Percentiles rank a stretch among this genome's conserved stretches.
phyloP scores from a whole-genome alignment of 2,113 vertebrate genomes.

The Epinephelus moara region DNA sequence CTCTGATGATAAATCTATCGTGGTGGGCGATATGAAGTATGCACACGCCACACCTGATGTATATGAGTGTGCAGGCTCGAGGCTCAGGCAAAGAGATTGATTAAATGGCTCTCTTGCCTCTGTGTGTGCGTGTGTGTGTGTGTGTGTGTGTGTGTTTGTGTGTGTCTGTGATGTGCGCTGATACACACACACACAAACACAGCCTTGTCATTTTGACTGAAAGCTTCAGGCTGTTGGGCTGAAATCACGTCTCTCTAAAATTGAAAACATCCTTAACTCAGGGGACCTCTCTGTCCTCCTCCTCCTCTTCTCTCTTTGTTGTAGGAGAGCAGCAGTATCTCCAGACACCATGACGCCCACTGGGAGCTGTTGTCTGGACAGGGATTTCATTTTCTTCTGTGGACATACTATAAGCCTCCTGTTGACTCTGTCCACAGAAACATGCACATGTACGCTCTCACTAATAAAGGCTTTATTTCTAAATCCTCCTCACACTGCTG shows the following conservation, averaged over 20 bases:
- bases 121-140: constrained; percentile 21
- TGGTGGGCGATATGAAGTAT: constrained; percentile 64
- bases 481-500: constrained; percentile 5
- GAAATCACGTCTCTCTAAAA: constrained; percentile 68
- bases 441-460: constrained; percentile 5
- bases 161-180: constrained; percentile 12
- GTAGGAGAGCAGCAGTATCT: constrained; percentile 44
- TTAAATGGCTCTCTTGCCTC: constrained; percentile 53
- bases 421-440: constrained; percentile 34
- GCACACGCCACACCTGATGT: constrained; percentile 69
- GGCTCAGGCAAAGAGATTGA: constrained; percentile 55
- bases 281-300: constrained; percentile 51
- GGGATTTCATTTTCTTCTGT: constrained; percentile 61
- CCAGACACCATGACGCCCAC: constrained; percentile 46
- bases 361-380: constrained; percentile 65
- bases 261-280: constrained; percentile 69
- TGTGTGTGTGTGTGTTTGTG: constrained; percentile 14
- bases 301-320: constrained; percentile 33
- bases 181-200: constrained; percentile 46
- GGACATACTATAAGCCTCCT: constrained; percentile 49
- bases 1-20: constrained; percentile 67
- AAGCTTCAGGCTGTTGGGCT: constrained; percentile 55
- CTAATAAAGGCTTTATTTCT: constrained; percentile 28
- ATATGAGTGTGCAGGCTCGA: constrained; percentile 62
- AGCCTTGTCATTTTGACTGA: constrained; percentile 68